phyloP scores from a whole-genome alignment of 2,113 vertebrate species.

The Platichthys flesus region DNA sequence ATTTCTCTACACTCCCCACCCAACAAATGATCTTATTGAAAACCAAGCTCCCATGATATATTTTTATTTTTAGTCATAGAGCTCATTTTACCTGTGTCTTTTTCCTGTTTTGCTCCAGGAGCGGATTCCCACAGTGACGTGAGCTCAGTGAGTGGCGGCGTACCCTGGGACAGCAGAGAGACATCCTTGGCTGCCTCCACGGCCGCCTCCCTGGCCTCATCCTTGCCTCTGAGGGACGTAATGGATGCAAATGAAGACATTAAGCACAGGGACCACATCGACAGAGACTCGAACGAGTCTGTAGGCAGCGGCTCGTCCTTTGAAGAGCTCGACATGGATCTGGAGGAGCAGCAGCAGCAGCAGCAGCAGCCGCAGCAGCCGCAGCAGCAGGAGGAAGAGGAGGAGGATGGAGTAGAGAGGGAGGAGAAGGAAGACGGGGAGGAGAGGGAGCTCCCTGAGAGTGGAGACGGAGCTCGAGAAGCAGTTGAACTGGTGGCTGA shows the following conservation, averaged over 20 bases:
- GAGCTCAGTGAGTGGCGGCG: constrained; percentile 86
- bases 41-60: not conserved
- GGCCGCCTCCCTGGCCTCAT: constrained; percentile 81
- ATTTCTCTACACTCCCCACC: not conserved
- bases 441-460: constrained; percentile 24
- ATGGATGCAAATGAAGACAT: constrained; percentile 77
- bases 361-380: not conserved
- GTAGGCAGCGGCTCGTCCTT: constrained; percentile 94
- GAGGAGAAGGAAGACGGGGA: constrained; percentile 37
- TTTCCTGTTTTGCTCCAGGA: constrained; percentile 59
- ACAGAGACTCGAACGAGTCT: constrained; percentile 89
- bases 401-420: constrained; percentile 28
- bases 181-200: constrained; percentile 85
- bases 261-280: constrained; percentile 69
- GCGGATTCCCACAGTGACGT: constrained; percentile 82
- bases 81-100: not conserved
- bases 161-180: constrained; percentile 88
- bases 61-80: not conserved
- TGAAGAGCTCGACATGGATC: constrained; percentile 94
- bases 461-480: constrained; percentile 37
- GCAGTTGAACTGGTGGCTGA: constrained; percentile 51
- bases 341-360: constrained; percentile 43
- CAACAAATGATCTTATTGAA: not conserved
- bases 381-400: constrained; percentile 45
- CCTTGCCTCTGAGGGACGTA: constrained; percentile 81